Percentiles rank a stretch among this genome's conserved stretches.
Evolutionary conservation across 2,113 vertebrate species (phyloP).

Genomic region (Tonatia bakeri): DNA sequence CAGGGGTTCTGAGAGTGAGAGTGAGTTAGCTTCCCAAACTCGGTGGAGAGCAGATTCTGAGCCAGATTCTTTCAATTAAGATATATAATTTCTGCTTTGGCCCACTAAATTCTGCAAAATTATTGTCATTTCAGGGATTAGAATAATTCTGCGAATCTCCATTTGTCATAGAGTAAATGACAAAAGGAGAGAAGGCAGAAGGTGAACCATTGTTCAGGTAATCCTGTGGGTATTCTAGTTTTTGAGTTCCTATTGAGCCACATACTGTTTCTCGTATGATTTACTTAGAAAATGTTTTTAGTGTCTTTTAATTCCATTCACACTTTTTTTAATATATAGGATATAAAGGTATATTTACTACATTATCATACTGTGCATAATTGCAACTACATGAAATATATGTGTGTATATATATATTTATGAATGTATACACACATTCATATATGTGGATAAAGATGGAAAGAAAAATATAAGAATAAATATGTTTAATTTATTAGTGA

Average conservation of each 20-base stretch:
- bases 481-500: neutral
- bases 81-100: neutral
- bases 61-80: neutral
- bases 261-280: neutral
- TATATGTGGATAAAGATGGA: neutral
- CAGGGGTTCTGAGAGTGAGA: neutral
- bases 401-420: neutral
- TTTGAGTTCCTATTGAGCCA: neutral
- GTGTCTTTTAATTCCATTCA: neutral
- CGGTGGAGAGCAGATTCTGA: neutral
- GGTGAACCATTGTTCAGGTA: neutral
- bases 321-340: neutral
- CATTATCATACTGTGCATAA: neutral
- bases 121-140: neutral
- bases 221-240: neutral
- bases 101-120: neutral
- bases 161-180: neutral
- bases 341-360: neutral
- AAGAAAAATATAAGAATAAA: neutral
- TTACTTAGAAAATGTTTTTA: neutral
- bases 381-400: neutral
- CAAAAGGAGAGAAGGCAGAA: neutral
- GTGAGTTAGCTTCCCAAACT: neutral
- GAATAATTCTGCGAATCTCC: neutral
- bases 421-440: neutral